Evolutionary conservation across 2,888 invertebrate species (phyloP), one percentile per base, ranked within the genome.

Genomic region (Bhutanitis thaidina): DNA sequence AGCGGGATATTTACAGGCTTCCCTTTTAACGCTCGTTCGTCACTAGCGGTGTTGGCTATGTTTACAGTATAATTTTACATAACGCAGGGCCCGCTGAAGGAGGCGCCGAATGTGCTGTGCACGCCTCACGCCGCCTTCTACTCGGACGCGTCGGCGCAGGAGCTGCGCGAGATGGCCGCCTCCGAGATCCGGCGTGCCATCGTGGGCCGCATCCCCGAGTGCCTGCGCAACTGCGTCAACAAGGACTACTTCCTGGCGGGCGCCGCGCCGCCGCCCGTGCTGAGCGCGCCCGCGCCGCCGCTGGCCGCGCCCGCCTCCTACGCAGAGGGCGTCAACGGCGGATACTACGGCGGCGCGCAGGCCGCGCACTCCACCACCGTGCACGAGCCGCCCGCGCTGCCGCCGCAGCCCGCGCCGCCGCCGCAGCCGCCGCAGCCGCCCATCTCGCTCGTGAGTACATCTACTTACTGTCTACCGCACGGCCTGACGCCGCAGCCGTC

Each of bases 71-170:
- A n/a, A n/a, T n/a, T n/a, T n/a, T n/a, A n/a, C n/a, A n/a, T n/a
- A n/a, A n/a, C n/a, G 69, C 93, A 92, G 92, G 98, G 98, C 80
- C 96, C 97, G 66, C 91, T 99, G 77, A 98, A 98, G 91, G 98
- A 99, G 80, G 97, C 97, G 74, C 98, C 98, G 57, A 99, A 99
- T 92, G 93, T 99, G 74, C 93, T 99, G 79, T 97, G 98, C 91
- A 99, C 99, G 74, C 99, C 99, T 73, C 99, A 99, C 90, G 98
- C 98, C 68, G 98, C 99, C 69, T 99, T 99, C 93, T 99, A 98
- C 93, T 98, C 98, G 77, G 99, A 99, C 90, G 97, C 98, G 72
- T 96, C 97, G 70, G 97, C 98, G 85, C 97, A 97, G 75, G 99
- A 99, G 91, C 92, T 99, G 77, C 93, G 98, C 71, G 98, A 98